These are phyloP conservation scores for Sesia bembeciformis DNA, from an alignment of 2,888 invertebrate genomes.

Conservation along the genomic window DNA sequence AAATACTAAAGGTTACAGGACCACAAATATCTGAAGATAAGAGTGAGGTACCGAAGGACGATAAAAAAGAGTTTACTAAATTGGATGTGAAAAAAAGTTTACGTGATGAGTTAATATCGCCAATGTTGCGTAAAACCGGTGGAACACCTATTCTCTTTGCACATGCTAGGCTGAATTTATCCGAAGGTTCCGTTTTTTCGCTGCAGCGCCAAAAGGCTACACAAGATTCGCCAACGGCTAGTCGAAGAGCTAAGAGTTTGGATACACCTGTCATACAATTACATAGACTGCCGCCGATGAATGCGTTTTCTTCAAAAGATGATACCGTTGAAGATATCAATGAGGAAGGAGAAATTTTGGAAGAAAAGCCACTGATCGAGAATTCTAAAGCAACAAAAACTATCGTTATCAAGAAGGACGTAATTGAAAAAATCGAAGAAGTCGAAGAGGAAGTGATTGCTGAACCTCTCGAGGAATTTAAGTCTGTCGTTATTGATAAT, in stretches of 20 bases:
- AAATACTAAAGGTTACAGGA: slow-evolving; percentile 73
- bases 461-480: slow-evolving; percentile 43
- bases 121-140: slow-evolving; percentile 80
- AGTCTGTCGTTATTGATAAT: slow-evolving; percentile 69
- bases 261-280: slow-evolving; percentile 89
- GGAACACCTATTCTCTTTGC: slow-evolving; percentile 87
- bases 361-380: slow-evolving; percentile 73
- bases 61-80: slow-evolving; percentile 37
- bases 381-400: slow-evolving; percentile 34
- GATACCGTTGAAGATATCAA: slow-evolving; percentile 88
- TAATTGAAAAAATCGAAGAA: slow-evolving; percentile 63
- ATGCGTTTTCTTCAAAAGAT: slow-evolving; percentile 91
- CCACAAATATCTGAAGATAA: slow-evolving; percentile 42
- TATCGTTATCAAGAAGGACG: slow-evolving; percentile 33
- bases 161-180: slow-evolving; percentile 84
- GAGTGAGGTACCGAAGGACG: slow-evolving; percentile 30
- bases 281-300: slow-evolving; percentile 85
- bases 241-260: slow-evolving; percentile 86
- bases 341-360: slow-evolving; percentile 77
- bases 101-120: slow-evolving; percentile 80
- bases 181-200: slow-evolving; percentile 87
- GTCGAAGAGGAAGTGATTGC: slow-evolving; percentile 67
- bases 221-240: slow-evolving; percentile 81
- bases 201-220: slow-evolving; percentile 85
- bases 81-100: slow-evolving; percentile 68